Percentiles rank a stretch among this genome's conserved stretches.
Evolutionary conservation across 2,797 vertebrate species (phyloP).

Genomic region (Leontocebus nigricollis): DNA sequence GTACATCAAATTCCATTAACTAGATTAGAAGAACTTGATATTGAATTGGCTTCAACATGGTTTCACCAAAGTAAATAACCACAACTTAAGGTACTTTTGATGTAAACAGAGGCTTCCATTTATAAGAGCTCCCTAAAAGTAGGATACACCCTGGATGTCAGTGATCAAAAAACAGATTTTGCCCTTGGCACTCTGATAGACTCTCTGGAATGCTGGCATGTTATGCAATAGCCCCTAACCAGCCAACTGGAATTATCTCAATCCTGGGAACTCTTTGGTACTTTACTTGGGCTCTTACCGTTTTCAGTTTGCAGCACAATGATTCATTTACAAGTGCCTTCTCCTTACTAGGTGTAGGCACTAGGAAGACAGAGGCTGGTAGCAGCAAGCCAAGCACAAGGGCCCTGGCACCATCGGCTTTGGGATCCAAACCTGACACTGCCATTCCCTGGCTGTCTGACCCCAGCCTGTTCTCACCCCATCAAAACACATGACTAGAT

Average conservation of each 20-base stretch:
- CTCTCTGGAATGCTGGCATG: not conserved
- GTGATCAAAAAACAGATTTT: conserved; percentile 60
- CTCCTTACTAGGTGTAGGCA: not conserved
- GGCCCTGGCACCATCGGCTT: not conserved
- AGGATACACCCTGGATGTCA: conserved; percentile 34
- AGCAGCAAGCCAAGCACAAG: not conserved
- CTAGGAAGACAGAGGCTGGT: not conserved
- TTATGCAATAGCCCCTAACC: conserved; percentile 12
- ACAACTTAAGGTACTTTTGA: not conserved
- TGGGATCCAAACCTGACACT: not conserved
- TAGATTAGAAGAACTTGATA: conserved; percentile 1
- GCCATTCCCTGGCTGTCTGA: not conserved
- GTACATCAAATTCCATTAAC: not conserved
- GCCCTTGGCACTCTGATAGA: conserved; percentile 14
- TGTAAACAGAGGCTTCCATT: conserved; percentile 44
- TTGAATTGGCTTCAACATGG: not conserved
- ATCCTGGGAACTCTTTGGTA: not conserved
- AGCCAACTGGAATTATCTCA: not conserved
- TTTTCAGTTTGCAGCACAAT: not conserved
- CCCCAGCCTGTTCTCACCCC: not conserved
- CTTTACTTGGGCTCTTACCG: not conserved
- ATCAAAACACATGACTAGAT: not conserved
- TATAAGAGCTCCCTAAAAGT: conserved; percentile 44
- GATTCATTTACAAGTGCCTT: not conserved
- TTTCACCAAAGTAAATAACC: not conserved